Evolutionary conservation across 2,113 vertebrate species (phyloP).

Genomic region (Herpetotheres cachinnans): DNA sequence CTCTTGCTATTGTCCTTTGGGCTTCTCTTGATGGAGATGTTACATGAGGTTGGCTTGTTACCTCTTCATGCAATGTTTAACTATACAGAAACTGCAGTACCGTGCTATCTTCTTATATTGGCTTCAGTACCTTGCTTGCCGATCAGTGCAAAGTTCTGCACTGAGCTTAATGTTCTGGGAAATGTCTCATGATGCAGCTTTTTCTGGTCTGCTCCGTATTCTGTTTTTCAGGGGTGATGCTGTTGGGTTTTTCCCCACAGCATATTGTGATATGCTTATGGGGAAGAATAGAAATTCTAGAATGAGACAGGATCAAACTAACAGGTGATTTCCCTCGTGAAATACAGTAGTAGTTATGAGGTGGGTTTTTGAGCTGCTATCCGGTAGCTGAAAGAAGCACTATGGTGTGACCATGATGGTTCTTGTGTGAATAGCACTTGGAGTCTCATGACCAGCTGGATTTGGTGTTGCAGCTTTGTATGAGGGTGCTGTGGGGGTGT

Average conservation of each 20-base stretch:
- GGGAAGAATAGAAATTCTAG: background rate
- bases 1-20: background rate
- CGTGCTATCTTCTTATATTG: background rate
- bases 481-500: background rate
- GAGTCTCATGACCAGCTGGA: background rate
- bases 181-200: background rate
- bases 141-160: background rate
- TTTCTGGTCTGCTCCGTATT: background rate
- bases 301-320: background rate
- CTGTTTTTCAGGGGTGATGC: background rate
- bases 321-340: background rate
- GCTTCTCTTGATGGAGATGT: background rate
- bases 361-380: background rate
- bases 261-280: background rate
- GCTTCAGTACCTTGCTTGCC: background rate
- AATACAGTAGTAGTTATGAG: background rate
- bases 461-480: background rate
- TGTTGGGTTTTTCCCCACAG: background rate
- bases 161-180: background rate
- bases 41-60: background rate
- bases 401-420: background rate
- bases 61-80: background rate
- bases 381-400: background rate
- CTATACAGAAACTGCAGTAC: fast-evolving
- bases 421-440: background rate